Percentiles rank a stretch among this genome's conserved stretches.
Evolutionary conservation across 2,888 invertebrate species (phyloP).

Genomic region (Taphrorychus bicolor): DNA sequence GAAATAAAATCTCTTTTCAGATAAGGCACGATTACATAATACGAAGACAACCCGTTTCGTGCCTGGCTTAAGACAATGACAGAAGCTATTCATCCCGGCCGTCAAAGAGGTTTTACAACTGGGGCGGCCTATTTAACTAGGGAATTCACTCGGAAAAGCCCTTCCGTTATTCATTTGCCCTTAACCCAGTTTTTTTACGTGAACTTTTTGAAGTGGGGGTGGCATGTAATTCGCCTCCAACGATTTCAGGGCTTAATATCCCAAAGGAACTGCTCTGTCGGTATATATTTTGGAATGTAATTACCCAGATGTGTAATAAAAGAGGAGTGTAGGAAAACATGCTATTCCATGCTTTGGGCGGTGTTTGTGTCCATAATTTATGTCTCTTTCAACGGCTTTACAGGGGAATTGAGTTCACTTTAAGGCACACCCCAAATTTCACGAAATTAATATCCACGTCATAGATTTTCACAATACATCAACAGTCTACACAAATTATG

Average conservation of each 20-base stretch:
- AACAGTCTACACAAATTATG: too few species aligned
- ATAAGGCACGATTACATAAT: neutral
- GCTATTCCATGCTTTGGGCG: slow-evolving; percentile 4
- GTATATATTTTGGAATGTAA: slow-evolving; percentile 23
- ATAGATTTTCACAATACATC: too few species aligned
- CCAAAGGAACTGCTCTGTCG: slow-evolving; percentile 18
- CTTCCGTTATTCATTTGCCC: slow-evolving; percentile 14
- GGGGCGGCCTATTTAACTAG: neutral
- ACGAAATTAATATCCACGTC: too few species aligned
- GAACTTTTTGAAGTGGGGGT: slow-evolving; percentile 20
- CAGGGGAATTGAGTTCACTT: too few species aligned
- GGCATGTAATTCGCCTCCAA: neutral
- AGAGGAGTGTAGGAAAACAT: slow-evolving; percentile 7
- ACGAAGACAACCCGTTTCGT: neutral
- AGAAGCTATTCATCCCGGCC: neutral
- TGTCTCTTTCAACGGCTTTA: too few species aligned
- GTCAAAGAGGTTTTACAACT: neutral
- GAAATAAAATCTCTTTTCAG: neutral
- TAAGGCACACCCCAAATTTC: too few species aligned
- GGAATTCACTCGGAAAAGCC: slow-evolving; percentile 12
- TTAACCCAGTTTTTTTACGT: slow-evolving; percentile 28
- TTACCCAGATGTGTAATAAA: slow-evolving; percentile 28
- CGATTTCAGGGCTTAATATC: slow-evolving; percentile 26
- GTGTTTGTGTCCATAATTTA: neutral
- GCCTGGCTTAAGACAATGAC: neutral